Base-by-base conservation (phyloP, 2,113 vertebrate genomes). In the Periophthalmodon schlosseri region DNA sequence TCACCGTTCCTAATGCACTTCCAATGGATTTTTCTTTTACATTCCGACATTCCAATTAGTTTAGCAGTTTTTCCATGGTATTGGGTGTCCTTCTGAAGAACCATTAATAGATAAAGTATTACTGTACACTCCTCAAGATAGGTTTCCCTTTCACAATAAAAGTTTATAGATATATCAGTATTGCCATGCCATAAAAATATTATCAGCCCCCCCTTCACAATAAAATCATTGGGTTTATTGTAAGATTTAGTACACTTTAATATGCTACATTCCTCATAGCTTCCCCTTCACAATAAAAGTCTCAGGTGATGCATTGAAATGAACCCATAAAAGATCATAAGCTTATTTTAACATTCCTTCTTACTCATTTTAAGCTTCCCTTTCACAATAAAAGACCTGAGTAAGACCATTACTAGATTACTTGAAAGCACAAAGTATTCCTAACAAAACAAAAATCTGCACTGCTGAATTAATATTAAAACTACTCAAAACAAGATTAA, bases 141-240 rank as follows among this genome's bases (percentile, higher is more conserved):
- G 18, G 12, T 21, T 44, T 66, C 14, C 63, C 13, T 18, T 20
- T 65, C 61, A n/a, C 9, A 65, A 7, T 36, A 33, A 20, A n/a
- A n/a, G 61, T 44, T 28, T 28, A 16, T 33, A 18, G 10, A 61
- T 13, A 63, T 6, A 63, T 15, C 2, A 34, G 28, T 28, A 12
- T 63, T 63, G 61, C 46, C 2, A 3, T 34, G 28, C 28, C 28
- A 28, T 28, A 28, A 28, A 3, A 28, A 28, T 3, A 28, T 28
- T 28, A 2, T 28, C 28, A 28, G 28, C 28, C 28, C 28, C 28
- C 3, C 2, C 28, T 36, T 61, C 33, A 60, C 66, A 60, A 21
- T 66, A 50, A 82, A 73, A 80, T 83, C 76, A 73, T 80, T 66
- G 23, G 60, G 63, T 34, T 11, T 14, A 39, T 21, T 54, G 8